phyloP scores from a whole-genome alignment of 2,113 vertebrate species.

The Equus przewalskii region DNA sequence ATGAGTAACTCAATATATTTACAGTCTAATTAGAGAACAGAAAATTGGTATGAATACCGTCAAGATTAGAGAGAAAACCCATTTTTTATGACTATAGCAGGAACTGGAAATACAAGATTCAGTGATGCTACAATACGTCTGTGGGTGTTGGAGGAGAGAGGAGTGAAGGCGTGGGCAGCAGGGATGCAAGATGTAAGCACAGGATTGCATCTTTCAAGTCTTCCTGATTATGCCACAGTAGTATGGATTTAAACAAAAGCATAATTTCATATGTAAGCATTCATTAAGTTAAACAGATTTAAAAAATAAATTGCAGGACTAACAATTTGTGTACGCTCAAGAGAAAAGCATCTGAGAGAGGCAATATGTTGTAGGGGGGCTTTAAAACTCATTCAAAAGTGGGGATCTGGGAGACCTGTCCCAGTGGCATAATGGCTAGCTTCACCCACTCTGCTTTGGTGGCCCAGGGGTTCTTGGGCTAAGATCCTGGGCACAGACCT shows the following conservation, averaged over 20 bases:
- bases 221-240: background rate
- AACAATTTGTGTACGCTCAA: background rate
- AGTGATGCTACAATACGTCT: accelerated
- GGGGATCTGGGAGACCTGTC: background rate
- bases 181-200: background rate
- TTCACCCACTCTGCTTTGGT: too few species aligned
- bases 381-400: background rate
- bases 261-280: background rate
- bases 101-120: background rate
- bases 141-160: background rate
- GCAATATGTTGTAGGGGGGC: background rate
- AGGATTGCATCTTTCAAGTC: background rate
- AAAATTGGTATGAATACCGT: background rate
- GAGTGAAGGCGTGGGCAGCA: background rate
- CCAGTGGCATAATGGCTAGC: too few species aligned
- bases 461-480: too few species aligned
- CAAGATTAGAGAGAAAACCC: background rate
- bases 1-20: background rate
- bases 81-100: background rate
- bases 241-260: background rate
- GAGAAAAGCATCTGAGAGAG: background rate
- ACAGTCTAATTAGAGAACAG: background rate
- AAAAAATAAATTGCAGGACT: background rate
- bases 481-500: too few species aligned
- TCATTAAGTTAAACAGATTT: background rate